A percentile compares a stretch with the other conserved stretches of the same genome.
phyloP scores from a whole-genome alignment of 2,113 vertebrate genomes.

The Oxygymnocypris stewartii region DNA sequence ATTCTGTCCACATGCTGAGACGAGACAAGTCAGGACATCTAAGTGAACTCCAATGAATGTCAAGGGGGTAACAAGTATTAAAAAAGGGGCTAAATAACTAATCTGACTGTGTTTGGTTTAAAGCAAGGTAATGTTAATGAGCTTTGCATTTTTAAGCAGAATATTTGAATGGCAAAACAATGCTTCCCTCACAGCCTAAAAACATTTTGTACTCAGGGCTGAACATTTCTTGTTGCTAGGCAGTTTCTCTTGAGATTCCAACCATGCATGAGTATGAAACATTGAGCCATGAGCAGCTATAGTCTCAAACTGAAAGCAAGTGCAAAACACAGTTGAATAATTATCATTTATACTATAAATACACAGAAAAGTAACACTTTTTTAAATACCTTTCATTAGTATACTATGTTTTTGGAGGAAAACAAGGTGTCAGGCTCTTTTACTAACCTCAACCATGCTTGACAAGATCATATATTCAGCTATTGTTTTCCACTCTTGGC shows the following conservation, averaged over 20 bases:
- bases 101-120: not conserved
- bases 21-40: not conserved
- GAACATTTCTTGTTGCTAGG: slow-evolving; percentile 22
- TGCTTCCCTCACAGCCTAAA: slow-evolving; percentile 16
- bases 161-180: not conserved
- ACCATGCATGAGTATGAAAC: slow-evolving; percentile 9
- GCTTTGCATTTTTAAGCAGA: not conserved
- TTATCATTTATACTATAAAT: not conserved
- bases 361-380: not conserved
- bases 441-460: not conserved
- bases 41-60: not conserved
- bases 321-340: not conserved
- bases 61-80: not conserved
- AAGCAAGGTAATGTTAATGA: not conserved
- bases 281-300: not conserved
- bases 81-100: not conserved
- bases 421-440: not conserved
- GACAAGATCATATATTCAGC: not conserved
- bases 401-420: not conserved
- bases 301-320: not conserved
- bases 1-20: not conserved
- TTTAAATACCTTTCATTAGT: not conserved
- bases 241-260: not conserved
- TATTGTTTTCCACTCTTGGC: no score
- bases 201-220: slow-evolving; percentile 30